These are phyloP conservation scores for Vanessa tameamea DNA, from an alignment of 1,140 invertebrate genomes.

Conservation along the genomic window DNA sequence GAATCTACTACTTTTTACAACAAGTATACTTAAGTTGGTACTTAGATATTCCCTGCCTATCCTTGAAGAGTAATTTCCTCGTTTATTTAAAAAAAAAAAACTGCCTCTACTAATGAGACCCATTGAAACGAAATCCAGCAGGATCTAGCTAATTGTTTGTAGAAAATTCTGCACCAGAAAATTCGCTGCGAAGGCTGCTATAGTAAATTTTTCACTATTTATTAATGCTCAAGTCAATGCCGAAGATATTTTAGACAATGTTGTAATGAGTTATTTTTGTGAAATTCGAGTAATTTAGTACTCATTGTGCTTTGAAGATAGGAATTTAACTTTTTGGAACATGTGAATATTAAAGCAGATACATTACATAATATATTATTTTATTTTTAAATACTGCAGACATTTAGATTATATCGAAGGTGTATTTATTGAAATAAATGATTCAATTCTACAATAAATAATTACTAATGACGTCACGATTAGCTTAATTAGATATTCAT, in stretches of 20 bases:
- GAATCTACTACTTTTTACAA: too few relatives aligned
- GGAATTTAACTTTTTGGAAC: background rate
- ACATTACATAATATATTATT: too few relatives aligned
- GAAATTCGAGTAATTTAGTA: too few relatives aligned
- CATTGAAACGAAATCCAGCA: slow-evolving; percentile 24
- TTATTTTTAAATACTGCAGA: too few relatives aligned
- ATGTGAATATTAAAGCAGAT: background rate
- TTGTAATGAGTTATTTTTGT: too few relatives aligned
- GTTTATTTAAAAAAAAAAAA: slow-evolving; percentile 19
- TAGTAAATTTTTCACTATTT: background rate
- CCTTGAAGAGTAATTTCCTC: slow-evolving; percentile 5
- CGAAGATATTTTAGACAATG: too few relatives aligned
- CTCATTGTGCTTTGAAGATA: too few relatives aligned
- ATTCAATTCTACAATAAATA: too few relatives aligned
- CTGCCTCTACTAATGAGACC: slow-evolving; percentile 19
- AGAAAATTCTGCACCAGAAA: slow-evolving; percentile 15
- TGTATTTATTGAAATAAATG: too few relatives aligned
- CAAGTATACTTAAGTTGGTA: background rate
- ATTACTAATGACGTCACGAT: too few relatives aligned
- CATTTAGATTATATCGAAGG: too few relatives aligned
- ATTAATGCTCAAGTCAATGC: background rate
- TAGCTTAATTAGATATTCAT: too few relatives aligned
- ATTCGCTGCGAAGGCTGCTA: slow-evolving; percentile 6
- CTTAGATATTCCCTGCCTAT: background rate
- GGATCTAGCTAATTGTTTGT: slow-evolving; percentile 24